These are phyloP conservation scores for Fragariocoptes setiger DNA, from an alignment of 1,140 invertebrate genomes.

Conservation along the genomic window DNA sequence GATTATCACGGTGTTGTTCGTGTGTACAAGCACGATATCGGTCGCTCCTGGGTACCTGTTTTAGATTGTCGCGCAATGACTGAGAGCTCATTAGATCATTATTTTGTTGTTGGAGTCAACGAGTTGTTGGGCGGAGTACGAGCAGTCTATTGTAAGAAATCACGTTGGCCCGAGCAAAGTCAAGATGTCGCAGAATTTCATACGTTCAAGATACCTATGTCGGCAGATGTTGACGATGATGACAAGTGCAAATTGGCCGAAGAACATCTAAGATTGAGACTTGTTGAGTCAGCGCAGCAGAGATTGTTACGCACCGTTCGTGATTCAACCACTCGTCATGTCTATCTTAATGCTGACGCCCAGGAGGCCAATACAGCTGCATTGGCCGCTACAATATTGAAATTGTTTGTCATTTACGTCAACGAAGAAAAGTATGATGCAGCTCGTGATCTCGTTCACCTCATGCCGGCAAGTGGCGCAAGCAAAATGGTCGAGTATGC, in stretches of 20 bases:
- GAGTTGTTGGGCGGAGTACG: constrained; percentile 37
- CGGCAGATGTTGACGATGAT: neutral
- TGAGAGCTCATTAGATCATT: constrained; percentile 38
- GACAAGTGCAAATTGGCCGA: neutral
- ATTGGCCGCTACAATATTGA: neutral
- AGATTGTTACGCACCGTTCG: neutral
- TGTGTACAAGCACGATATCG: constrained; percentile 9
- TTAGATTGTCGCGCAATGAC: constrained; percentile 13
- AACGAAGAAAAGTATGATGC: neutral
- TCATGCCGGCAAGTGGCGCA: constrained; percentile 2
- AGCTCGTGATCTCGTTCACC: neutral
- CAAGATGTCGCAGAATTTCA: neutral
- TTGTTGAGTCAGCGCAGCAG: neutral
- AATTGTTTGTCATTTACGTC: neutral
- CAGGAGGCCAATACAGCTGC: neutral
- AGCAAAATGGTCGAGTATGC: constrained; percentile 19
- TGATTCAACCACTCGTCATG: neutral
- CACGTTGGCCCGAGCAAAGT: constrained; percentile 34
- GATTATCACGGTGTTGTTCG: constrained; percentile 28
- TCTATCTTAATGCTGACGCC: too few species aligned
- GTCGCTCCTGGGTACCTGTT: constrained; percentile 8
- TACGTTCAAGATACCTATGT: neutral
- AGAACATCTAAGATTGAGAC: neutral
- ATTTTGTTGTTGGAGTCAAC: constrained; percentile 40
- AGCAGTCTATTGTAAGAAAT: constrained; percentile 54